A percentile compares a stretch with the other conserved stretches of the same genome.
Conservation (phyloP, 2,113 vertebrate genomes). For the Peucedramus taeniatus region DNA sequence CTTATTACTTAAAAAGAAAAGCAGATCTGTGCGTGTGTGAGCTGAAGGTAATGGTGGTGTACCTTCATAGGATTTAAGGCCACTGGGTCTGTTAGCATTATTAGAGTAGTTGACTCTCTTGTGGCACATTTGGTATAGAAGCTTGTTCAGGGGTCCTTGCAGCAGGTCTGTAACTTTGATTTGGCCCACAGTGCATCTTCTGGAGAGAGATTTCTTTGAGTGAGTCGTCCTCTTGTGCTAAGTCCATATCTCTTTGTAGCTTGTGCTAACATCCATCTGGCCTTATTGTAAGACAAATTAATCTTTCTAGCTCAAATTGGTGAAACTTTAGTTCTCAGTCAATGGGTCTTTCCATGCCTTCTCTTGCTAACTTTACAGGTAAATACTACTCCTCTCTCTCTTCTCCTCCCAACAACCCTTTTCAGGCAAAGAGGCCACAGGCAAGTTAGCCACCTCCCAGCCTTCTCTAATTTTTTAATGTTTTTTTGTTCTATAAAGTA, state of each 20-base stretch:
- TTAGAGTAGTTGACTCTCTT: background rate
- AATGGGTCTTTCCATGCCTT: background rate
- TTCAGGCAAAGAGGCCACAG: background rate
- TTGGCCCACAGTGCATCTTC: background rate
- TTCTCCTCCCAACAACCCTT: fast-evolving
- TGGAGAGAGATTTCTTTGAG: background rate
- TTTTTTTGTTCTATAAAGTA: background rate
- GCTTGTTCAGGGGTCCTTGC: background rate
- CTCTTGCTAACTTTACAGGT: background rate
- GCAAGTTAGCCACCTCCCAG: background rate
- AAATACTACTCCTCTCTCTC: background rate
- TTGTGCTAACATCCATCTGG: background rate
- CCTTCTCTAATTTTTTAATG: background rate
- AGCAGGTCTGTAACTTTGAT: background rate
- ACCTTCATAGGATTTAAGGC: background rate
- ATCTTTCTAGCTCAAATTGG: background rate
- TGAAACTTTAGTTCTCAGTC: background rate
- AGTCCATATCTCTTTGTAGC: background rate
- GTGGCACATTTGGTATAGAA: fast-evolving
- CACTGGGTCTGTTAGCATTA: background rate
- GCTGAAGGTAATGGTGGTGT: background rate
- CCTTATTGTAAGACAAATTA: background rate
- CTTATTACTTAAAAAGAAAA: background rate
- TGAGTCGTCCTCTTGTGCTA: background rate
- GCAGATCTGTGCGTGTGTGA: background rate